A percentile compares a stretch with the other conserved stretches of the same genome.
Evolutionary conservation across 2,797 vertebrate species (phyloP).

Genomic region (Gila robusta): DNA sequence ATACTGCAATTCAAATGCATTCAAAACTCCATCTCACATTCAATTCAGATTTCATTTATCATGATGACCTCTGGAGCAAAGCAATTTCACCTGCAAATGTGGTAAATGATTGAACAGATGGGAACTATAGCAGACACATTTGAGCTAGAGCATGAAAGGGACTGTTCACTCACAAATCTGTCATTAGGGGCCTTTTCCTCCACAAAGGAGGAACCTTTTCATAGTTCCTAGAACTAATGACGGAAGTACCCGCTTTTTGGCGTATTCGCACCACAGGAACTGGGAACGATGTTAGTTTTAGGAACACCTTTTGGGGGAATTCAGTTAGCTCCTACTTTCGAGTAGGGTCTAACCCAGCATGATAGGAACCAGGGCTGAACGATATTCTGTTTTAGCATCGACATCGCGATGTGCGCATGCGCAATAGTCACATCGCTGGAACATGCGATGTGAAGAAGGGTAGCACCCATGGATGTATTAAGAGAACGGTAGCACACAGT

Average conservation of each 20-base stretch:
- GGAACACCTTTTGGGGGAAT: too few species aligned
- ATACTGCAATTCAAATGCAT: conserved; percentile 12
- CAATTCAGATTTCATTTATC: conserved; percentile 19
- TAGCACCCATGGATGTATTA: too few species aligned
- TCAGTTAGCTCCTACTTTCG: neutral
- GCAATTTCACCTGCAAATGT: neutral
- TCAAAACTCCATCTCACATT: neutral
- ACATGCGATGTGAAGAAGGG: too few species aligned
- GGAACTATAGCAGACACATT: neutral
- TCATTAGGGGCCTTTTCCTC: neutral
- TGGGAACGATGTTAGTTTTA: too few species aligned
- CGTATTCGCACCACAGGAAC: too few species aligned
- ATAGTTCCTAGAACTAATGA: neutral
- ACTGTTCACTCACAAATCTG: neutral
- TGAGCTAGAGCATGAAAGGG: neutral
- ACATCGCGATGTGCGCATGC: too few species aligned
- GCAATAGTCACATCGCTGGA: too few species aligned
- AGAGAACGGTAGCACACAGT: too few species aligned
- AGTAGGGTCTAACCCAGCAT: neutral
- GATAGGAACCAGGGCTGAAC: too few species aligned
- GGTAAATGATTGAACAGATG: neutral
- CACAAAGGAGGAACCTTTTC: neutral
- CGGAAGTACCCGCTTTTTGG: too few species aligned
- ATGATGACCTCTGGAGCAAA: neutral
- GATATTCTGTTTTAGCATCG: too few species aligned